Evolutionary conservation across 2,797 vertebrate species (phyloP), one percentile per base, ranked within the genome.

Genomic region (Aythya fuligula): DNA sequence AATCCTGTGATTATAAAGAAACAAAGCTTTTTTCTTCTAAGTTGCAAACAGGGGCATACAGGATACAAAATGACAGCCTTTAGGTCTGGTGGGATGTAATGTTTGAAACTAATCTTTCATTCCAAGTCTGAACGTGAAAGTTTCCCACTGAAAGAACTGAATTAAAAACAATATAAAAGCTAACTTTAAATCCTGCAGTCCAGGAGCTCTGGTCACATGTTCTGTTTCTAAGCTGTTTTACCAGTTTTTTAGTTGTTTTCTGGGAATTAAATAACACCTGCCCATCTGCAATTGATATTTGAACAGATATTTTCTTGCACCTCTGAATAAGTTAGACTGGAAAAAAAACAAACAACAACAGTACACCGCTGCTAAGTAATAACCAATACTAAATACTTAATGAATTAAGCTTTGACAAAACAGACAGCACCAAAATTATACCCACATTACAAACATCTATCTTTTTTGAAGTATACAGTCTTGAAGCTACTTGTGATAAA

Each of bases 111-210:
- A 49, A 43, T 70, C 45, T 45, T 65, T 93, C 75, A 75, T 83
- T 79, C 82, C n/a, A 69, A 74, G 64, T 85, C 67, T 80, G 70
- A 19, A 67, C 5, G 69, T 36, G 78, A 57, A 13, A 75, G 8
- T 72, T 43, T 94, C 90, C 86, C 92, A 75, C 65, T 83, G 93
- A 96, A 90, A 60, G 64, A 64, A 94, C 86, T 88, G 89, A 56
- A 13, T 32, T 56, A 22, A 66, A 79, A 75, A 61, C 43, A 39
- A 77, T 80, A 94, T 94, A 91, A 96, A 73, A 86, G 76, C n/a
- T 74, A 88, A 78, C 75, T 66, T 93, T 87, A 79, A 85, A 94
- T 83, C 93, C 79, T 90, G 75, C 87, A 93, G 80, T 93, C 76
- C 90, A 71, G 82, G 38, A 60, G 19, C 38, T 84, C 70, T 38